phyloP scores from a whole-genome alignment of 2,797 vertebrate genomes.

The Poeciliopsis gracilis region DNA sequence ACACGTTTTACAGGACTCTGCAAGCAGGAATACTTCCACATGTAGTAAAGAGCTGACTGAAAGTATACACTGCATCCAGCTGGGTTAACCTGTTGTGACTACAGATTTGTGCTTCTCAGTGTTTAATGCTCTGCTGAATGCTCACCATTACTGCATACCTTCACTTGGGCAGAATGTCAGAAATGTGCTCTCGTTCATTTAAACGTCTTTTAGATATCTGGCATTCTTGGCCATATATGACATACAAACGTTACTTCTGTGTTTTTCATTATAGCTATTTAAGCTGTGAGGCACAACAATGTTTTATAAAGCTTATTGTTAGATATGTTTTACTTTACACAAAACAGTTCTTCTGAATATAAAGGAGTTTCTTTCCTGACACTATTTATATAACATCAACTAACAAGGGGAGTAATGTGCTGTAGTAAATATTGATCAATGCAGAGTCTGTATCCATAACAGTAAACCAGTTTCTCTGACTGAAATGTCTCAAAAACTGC shows the following conservation, averaged over 20 bases:
- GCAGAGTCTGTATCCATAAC: not conserved
- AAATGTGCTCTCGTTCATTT: slow-evolving; percentile 49
- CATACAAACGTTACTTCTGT: not conserved
- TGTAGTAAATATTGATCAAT: not conserved
- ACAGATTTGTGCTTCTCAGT: slow-evolving; percentile 17
- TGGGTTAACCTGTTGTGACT: not conserved
- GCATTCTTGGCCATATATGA: slow-evolving; percentile 45
- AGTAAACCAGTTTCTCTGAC: not conserved
- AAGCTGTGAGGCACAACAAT: slow-evolving; percentile 4
- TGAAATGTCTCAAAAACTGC: not conserved
- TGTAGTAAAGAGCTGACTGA: not conserved
- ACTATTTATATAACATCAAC: not conserved
- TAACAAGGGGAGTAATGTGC: not conserved
- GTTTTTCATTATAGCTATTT: slow-evolving; percentile 26
- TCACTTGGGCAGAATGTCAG: slow-evolving; percentile 40
- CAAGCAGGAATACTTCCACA: not conserved
- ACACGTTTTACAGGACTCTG: not conserved
- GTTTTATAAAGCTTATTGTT: slow-evolving; percentile 6
- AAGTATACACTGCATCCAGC: not conserved
- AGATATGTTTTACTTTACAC: not conserved
- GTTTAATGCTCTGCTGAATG: slow-evolving; percentile 56
- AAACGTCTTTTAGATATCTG: slow-evolving; percentile 38
- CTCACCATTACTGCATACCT: slow-evolving; percentile 53
- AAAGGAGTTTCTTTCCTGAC: not conserved
- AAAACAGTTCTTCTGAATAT: not conserved